Base-by-base conservation (phyloP, 2,888 invertebrate genomes). In the Oscheius sp. region DNA sequence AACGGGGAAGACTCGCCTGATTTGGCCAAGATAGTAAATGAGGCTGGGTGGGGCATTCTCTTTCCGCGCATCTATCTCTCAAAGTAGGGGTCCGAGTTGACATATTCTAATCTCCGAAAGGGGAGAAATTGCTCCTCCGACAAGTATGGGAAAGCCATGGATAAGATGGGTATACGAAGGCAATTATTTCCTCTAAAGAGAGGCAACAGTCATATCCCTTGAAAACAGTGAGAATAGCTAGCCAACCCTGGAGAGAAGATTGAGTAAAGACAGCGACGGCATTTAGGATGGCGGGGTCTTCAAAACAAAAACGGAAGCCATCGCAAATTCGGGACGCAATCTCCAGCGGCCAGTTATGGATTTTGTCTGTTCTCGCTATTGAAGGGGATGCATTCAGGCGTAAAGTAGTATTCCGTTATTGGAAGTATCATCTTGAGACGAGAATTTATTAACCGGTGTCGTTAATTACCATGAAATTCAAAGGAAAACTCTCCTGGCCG, bases 301-400 rank as follows among this genome's bases (percentile, higher is more conserved):
- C 43, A 63, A 63, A 63, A 63, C 66, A 49, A 66, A 61, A 61
- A 66, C 52, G 66, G 66, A 66, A 66, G 66, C 29, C 66, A 52
- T 66, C 52, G 52, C 66, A 52, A 66, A 66, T 66, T 66, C 66
- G 66, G 66, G 27, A 49, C 66, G 66, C 66, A 66, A 66, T 66
- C 66, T 66, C 66, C 66, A 46, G 49, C 66, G 66, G 23, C 52
- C 66, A 49, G 66, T 66, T 66, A 66, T 66, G 66, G 66, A 66
- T 66, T 64, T 66, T 66, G 52, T 66, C 52, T 66, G 29, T 66
- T 66, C 66, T 52, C 29, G 52, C 66, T 18, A 66, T 66, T 66
- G 66, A 66, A 66, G 66, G 52, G 66, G 66, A 35, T 25, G 66
- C 66, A 66, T 66, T 52, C 29, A 27, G 52, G 52, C 66, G 66